Base-by-base conservation (phyloP, 1,140 invertebrate species). In the Eurosta solidaginis region DNA sequence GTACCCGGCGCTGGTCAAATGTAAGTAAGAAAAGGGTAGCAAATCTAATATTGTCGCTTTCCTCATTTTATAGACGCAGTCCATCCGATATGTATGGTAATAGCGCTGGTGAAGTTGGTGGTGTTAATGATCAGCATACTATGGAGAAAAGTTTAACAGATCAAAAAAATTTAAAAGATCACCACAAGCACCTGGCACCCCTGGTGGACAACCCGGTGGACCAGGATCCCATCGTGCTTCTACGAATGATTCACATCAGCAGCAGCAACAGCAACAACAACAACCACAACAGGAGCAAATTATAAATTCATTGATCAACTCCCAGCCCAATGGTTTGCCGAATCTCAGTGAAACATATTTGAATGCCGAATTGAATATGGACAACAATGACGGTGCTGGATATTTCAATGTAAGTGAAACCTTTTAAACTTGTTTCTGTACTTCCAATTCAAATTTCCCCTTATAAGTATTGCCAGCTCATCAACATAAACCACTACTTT, bases 331-430 rank as follows among this genome's bases (percentile, higher is more conserved):
- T 86, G 22, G 78, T 78, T 74, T 80, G 59, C 36, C 88, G 75
- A 83, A 86, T 83, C 89, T 90, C 80, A 91, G 88, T 78, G 91
- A 90, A 80, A 90, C 92, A 47, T 94, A 95, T 88, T 92, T 97
- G 80, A 94, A 94, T 42, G 94, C 94, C 22, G 96, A 97, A 87
- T 91, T 98, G 80, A 96, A 96, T 89, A 82, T 94, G 93, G 81
- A 94, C 96, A 82, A 96, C 84, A 95, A 95, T 25, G 96, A 97
- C 88, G 94, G 93, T 79, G 93, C 94, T 20, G 93, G 95, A 85
- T 95, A 97, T 89, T 90, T 98, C 79, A 97, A 97, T 91, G 96
- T 97, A 91, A 96, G 94, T 92, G n/a, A n/a, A n/a, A n/a, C n/a
- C n/a, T 81, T 63, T 7, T 63, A 5, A 29, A n/a, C n/a, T n/a